phyloP scores from a whole-genome alignment of 2,113 vertebrate species.

The Ceyx cyanopectus region DNA sequence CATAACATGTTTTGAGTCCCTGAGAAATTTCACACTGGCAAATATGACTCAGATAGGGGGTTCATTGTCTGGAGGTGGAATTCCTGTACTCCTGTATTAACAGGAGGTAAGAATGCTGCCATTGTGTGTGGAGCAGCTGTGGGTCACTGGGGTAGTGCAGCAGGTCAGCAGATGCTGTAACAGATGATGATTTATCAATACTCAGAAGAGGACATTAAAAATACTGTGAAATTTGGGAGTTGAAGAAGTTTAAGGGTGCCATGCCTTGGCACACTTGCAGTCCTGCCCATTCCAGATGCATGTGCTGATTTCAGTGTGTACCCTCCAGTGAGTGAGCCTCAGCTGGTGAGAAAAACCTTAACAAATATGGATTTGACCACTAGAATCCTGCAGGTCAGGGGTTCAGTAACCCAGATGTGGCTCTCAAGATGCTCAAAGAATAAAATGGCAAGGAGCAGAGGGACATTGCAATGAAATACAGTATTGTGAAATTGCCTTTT shows the following conservation, averaged over 20 bases:
- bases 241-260: not conserved
- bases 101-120: slow-evolving; percentile 16
- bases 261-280: not conserved
- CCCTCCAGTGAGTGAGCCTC: not conserved
- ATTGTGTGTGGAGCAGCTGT: not conserved
- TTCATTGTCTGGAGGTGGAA: slow-evolving; percentile 38
- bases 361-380: not conserved
- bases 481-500: not conserved
- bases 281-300: not conserved
- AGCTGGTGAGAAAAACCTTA: not conserved
- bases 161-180: slow-evolving; percentile 21
- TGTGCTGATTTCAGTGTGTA: not conserved
- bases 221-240: not conserved
- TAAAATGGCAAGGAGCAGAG: not conserved
- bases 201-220: not conserved
- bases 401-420: not conserved
- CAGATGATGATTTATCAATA: not conserved
- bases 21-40: not conserved
- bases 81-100: not conserved
- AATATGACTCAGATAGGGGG: not conserved
- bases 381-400: not conserved
- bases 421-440: not conserved
- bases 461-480: not conserved
- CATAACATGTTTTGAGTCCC: slow-evolving; percentile 31
- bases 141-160: not conserved